phyloP scores from a whole-genome alignment of 2,888 invertebrate species.

The Ariolimax columbianus region DNA sequence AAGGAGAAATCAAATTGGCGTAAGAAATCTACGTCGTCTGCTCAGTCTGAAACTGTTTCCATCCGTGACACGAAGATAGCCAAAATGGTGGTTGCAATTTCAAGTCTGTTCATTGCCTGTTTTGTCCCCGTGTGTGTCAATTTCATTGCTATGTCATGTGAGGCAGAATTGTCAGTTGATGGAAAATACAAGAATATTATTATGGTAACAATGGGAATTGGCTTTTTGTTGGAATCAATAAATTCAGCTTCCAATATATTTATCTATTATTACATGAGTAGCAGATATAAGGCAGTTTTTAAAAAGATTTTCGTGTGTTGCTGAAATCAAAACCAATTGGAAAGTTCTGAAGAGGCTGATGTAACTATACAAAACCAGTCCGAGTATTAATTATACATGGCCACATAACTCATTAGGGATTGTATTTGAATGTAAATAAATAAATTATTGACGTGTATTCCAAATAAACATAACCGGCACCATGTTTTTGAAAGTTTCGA shows the following conservation, averaged over 20 bases:
- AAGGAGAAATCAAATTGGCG: not conserved
- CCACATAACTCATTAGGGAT: too few species aligned
- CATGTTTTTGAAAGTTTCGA: too few species aligned
- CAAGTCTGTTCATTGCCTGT: not conserved
- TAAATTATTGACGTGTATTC: too few species aligned
- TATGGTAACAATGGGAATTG: not conserved
- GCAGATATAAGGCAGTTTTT: constrained; percentile 18
- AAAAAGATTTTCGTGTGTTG: not conserved
- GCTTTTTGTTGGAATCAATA: constrained; percentile 9
- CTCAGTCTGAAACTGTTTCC: too few species aligned
- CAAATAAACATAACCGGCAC: too few species aligned
- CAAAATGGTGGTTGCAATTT: constrained; percentile 4
- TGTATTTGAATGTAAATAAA: too few species aligned
- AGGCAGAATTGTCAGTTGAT: constrained; percentile 11
- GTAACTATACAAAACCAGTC: too few species aligned
- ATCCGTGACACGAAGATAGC: not conserved
- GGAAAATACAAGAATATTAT: constrained; percentile 28
- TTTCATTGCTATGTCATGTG: not conserved
- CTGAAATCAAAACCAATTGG: too few species aligned
- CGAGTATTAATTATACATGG: too few species aligned
- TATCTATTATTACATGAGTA: constrained; percentile 37
- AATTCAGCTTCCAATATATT: constrained; percentile 29
- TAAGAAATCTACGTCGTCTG: too few species aligned
- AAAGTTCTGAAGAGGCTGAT: too few species aligned
- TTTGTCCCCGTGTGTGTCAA: constrained; percentile 1